Base-by-base conservation (phyloP, 2,888 invertebrate species). In the Andricus quercusramuli region DNA sequence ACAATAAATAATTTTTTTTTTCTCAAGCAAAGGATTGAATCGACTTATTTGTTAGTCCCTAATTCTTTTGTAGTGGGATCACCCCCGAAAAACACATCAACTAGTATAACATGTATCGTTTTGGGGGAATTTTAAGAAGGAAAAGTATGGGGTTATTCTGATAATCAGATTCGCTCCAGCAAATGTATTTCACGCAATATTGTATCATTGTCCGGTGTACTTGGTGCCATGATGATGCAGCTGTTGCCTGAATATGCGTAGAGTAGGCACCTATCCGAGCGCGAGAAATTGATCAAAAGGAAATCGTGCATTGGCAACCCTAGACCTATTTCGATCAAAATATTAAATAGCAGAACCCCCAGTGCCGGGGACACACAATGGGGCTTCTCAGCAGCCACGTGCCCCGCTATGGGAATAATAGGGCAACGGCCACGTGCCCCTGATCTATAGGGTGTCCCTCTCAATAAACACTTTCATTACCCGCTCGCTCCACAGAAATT, bases 131-230 rank as follows among this genome's bases (percentile, higher is more conserved):
- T 37, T 22, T 47, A 29, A 44, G 41, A 0, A 62, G 15, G 4
- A 22, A 15, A 25, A 44, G 25, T 68, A n/a, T 44, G 68, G 68
- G 68, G 44, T 68, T 68, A 47, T 44, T 66, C 9, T 11, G 32
- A 32, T 67, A 41, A 67, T 67, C 32, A 68, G 68, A 47, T 68
- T 68, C 25, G 68, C 15, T 68, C 25, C 44, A 44, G 68, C 37
- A 68, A 68, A 68, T 68, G 22, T 68, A 68, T 68, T 68, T 47
- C 68, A 68, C 68, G 68, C 68, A 68, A 68, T 68, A 68, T 68
- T 68, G 68, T 68, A 47, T 68, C 68, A 68, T 68, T 68, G 68
- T 68, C 68, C 41, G 67, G 22, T 41, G 67, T 67, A 67, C 22
- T 67, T 25, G 44, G 47, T 44, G 68, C 22, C 44, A 68, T 47